Conservation (phyloP, 2,797 vertebrate genomes). For the Margarornis squamiger region DNA sequence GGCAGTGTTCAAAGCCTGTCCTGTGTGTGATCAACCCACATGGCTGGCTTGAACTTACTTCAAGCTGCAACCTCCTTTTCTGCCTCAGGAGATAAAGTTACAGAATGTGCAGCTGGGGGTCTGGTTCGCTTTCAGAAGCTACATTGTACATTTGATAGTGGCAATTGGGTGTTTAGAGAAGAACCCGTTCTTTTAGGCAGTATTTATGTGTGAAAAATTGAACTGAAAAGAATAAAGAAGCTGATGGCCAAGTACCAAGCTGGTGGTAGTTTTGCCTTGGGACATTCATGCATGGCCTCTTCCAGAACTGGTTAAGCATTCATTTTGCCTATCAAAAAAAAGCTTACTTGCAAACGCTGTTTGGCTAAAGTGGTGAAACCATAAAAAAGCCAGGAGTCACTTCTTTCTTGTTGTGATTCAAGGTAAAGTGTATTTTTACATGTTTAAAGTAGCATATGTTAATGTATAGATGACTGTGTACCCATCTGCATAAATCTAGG, state of each 20-base stretch:
- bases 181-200: not conserved
- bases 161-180: not conserved
- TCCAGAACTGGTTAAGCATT: not conserved
- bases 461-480: not conserved
- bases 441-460: not conserved
- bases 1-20: not conserved
- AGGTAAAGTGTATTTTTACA: not conserved
- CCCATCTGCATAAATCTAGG: not conserved
- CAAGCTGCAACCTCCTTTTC: not conserved
- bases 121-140: not conserved
- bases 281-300: not conserved
- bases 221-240: not conserved
- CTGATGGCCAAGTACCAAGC: not conserved
- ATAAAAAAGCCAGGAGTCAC: not conserved
- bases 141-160: not conserved
- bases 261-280: not conserved
- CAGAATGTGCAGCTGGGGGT: too few species aligned
- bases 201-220: not conserved
- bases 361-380: not conserved
- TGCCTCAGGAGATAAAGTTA: not conserved
- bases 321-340: not conserved
- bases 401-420: not conserved
- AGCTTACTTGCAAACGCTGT: not conserved
- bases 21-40: rapidly evolving
- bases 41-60: not conserved